Base-by-base conservation (phyloP, 2,797 vertebrate species). In the Phaenicophaeus curvirostris region DNA sequence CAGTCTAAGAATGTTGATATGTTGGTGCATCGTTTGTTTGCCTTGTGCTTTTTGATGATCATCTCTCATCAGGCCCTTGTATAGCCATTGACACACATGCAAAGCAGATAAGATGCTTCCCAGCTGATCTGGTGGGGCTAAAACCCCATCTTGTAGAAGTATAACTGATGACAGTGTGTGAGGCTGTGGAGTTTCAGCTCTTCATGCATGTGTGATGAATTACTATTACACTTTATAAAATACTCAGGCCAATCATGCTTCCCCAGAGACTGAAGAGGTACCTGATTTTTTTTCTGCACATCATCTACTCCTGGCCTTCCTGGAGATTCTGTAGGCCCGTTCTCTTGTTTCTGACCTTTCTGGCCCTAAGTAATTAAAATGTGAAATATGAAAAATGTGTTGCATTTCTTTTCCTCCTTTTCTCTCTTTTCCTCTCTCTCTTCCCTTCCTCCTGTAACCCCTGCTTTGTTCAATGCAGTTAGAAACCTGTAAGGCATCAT, bases 181-280 rank as follows among this genome's bases (percentile, higher is more conserved):
- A 74, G 44, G 8, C 8, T 53, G 50, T 50, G 66, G 27, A 55
- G 27, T 37, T 81, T 25, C 42, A 85, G 41, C 11, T 73, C 30
- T 59, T 72, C 20, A 28, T 13, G 12, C 17, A 27, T 1, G 3
- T 42, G 31, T 25, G 37, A 46, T 42, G 30, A 39, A 15, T 35
- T 11, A 44, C 42, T 35, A 35, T 21, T 7, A 44, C 15, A 15
- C 25, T 50, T 78, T 55, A 61, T 16, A 75, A 75, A 89, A 63
- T 85, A 96, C 96, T 96, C 94, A 53, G 97, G 93, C 46, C 96
- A 92, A 67, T 98, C 98, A 35, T 98, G 97, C 73, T 87, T 89
- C 5, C 14, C 91, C 9, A 98, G 91, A 65, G 87, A 63, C 16
- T 97, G 97, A 41, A 96, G 15, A 39, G 86, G 71, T 67, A 96